Evolutionary conservation across 2,888 invertebrate genomes (phyloP).

Genomic region (Apotomis turbidana): DNA sequence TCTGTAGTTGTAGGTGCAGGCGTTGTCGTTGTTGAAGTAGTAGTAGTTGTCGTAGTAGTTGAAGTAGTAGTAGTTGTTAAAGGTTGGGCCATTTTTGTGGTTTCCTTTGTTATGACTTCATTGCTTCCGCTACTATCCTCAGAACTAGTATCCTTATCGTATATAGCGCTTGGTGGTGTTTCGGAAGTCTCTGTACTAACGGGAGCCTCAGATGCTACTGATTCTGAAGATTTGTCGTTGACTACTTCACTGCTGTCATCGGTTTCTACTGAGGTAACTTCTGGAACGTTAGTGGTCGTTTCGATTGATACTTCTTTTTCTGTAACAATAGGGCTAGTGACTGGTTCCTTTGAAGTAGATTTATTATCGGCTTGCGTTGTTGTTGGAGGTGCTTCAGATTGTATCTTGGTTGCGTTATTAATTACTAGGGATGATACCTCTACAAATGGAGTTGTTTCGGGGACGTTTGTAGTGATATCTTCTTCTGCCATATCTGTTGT

Average conservation of each 20-base stretch:
- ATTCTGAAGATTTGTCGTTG: slow-evolving; percentile 53
- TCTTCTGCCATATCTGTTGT: slow-evolving; percentile 62
- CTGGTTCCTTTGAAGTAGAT: slow-evolving; percentile 44
- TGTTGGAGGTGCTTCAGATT: slow-evolving; percentile 49
- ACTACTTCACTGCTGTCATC: slow-evolving; percentile 68
- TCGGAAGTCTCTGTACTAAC: slow-evolving; percentile 52
- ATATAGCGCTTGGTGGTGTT: slow-evolving; percentile 46
- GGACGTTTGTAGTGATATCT: slow-evolving; percentile 61
- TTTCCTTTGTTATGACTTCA: slow-evolving; percentile 64
- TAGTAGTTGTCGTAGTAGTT: slow-evolving; percentile 46
- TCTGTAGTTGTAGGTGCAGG: slow-evolving; percentile 41
- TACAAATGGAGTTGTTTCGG: slow-evolving; percentile 62
- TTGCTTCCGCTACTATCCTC: slow-evolving; percentile 72
- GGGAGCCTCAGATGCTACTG: slow-evolving; percentile 47
- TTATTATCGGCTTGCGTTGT: slow-evolving; percentile 28
- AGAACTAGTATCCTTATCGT: slow-evolving; percentile 53
- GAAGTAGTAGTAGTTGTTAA: slow-evolving; percentile 48
- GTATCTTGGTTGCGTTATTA: slow-evolving; percentile 53
- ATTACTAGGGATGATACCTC: slow-evolving; percentile 69
- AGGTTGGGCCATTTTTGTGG: slow-evolving; percentile 43
- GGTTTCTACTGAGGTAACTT: slow-evolving; percentile 63
- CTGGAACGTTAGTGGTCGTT: slow-evolving; percentile 48
- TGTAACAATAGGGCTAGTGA: slow-evolving; percentile 34
- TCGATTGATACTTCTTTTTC: slow-evolving; percentile 49
- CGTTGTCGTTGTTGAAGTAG: slow-evolving; percentile 46